Conservation (phyloP, 2,888 invertebrate genomes). For the Halictus ligatus region DNA sequence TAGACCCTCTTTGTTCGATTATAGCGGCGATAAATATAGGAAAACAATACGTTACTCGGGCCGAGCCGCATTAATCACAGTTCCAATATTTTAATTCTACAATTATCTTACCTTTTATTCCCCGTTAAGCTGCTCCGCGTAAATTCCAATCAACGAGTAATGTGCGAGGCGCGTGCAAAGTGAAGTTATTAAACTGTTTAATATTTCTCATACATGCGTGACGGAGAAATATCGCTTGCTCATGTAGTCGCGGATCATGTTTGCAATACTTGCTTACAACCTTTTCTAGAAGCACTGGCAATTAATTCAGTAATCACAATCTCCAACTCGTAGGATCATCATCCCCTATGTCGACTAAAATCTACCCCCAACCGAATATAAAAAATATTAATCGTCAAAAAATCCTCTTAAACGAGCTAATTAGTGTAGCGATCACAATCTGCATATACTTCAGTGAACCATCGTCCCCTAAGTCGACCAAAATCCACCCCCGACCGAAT, state of each 20-base stretch:
- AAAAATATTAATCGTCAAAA: neutral
- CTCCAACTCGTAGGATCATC: neutral
- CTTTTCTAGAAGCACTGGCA: no score
- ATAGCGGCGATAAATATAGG: slow-evolving; percentile 8
- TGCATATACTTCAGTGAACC: neutral
- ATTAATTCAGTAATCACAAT: neutral
- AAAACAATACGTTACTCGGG: neutral
- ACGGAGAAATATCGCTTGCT: neutral
- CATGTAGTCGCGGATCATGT: neutral
- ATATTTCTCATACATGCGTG: neutral
- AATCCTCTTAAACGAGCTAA: neutral
- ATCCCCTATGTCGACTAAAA: neutral
- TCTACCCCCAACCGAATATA: neutral
- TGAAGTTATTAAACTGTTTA: neutral
- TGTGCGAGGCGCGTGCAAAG: neutral
- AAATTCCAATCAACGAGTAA: slow-evolving; percentile 5
- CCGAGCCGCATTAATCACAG: neutral
- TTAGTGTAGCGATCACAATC: neutral
- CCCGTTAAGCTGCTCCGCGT: neutral
- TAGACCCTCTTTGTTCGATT: slow-evolving; percentile 12
- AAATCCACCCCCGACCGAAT: neutral
- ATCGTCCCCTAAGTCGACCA: neutral
- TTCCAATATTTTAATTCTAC: slow-evolving; percentile 4
- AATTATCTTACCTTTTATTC: neutral
- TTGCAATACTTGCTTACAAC: neutral